phyloP scores from a whole-genome alignment of 2,113 vertebrate species.

The Triplophysa dalaica region DNA sequence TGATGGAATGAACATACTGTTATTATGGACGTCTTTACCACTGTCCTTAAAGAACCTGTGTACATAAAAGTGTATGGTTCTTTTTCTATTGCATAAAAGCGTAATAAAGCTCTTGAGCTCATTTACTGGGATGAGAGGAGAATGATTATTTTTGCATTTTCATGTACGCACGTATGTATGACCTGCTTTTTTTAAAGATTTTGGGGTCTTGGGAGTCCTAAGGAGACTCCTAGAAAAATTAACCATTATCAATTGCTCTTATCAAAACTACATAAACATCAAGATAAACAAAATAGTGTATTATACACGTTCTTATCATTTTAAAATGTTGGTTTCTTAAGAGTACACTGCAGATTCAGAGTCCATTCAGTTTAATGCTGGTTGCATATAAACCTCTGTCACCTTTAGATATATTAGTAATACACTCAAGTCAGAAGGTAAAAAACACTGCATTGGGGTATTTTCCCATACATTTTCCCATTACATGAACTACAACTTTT shows the following conservation, averaged over 20 bases:
- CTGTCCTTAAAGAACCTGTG: conserved; percentile 17
- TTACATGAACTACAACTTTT: conserved; percentile 27
- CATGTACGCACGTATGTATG: background rate
- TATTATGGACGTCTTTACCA: conserved; percentile 20
- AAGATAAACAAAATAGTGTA: background rate
- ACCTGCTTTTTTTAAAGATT: background rate
- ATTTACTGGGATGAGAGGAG: conserved; percentile 13
- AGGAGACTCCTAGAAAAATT: background rate
- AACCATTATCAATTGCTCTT: conserved; percentile 4
- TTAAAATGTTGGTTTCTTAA: background rate
- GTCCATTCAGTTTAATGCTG: background rate
- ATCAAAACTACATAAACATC: conserved; percentile 7
- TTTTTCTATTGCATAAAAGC: conserved; percentile 37
- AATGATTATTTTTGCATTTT: conserved; percentile 7
- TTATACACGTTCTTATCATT: background rate
- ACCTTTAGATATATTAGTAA: conserved; percentile 7
- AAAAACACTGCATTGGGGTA: background rate
- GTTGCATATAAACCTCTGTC: background rate
- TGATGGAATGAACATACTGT: conserved; percentile 22
- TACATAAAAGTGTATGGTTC: conserved; percentile 32
- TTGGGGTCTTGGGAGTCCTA: background rate
- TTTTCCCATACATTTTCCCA: background rate
- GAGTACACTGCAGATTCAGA: no score
- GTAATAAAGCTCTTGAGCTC: conserved; percentile 35
- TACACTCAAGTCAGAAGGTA: conserved; percentile 5